Evolutionary conservation across 2,888 invertebrate genomes (phyloP).

Genomic region (Drosophila picticornis): DNA sequence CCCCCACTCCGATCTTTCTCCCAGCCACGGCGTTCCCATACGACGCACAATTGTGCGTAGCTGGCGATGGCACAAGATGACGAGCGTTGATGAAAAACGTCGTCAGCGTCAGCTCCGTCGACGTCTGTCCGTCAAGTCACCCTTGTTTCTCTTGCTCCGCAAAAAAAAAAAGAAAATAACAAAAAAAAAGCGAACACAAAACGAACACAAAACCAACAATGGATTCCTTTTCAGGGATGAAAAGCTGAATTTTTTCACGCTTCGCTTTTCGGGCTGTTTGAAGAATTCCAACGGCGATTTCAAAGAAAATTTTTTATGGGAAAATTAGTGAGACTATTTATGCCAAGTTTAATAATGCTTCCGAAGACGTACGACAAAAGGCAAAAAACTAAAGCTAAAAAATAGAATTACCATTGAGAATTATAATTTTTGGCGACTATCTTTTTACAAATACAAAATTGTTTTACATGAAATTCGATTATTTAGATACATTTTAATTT

Average conservation of each 20-base stretch:
- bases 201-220: constrained; percentile 61
- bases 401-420: neutral
- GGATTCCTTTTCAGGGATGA: constrained; percentile 75
- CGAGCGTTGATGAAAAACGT: constrained; percentile 82
- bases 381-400: neutral
- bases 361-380: neutral
- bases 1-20: neutral
- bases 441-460: neutral
- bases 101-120: constrained; percentile 64
- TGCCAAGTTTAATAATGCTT: neutral
- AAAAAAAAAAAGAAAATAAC: constrained; percentile 21
- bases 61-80: constrained; percentile 81
- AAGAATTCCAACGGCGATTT: constrained; percentile 25
- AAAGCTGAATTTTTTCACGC: constrained; percentile 72
- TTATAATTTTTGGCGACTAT: neutral
- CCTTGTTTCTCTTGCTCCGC: constrained; percentile 63
- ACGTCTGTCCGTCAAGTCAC: constrained; percentile 83
- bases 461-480: neutral
- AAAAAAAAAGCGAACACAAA: constrained; percentile 41
- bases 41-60: constrained; percentile 72
- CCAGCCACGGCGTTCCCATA: constrained; percentile 38
- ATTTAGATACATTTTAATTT: neutral
- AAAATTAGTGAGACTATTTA: neutral
- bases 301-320: neutral
- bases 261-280: constrained; percentile 53